A percentile compares a stretch with the other conserved stretches of the same genome.
These are phyloP conservation scores for Anguilla anguilla DNA, from an alignment of 2,797 vertebrate genomes.

Conservation along the genomic window DNA sequence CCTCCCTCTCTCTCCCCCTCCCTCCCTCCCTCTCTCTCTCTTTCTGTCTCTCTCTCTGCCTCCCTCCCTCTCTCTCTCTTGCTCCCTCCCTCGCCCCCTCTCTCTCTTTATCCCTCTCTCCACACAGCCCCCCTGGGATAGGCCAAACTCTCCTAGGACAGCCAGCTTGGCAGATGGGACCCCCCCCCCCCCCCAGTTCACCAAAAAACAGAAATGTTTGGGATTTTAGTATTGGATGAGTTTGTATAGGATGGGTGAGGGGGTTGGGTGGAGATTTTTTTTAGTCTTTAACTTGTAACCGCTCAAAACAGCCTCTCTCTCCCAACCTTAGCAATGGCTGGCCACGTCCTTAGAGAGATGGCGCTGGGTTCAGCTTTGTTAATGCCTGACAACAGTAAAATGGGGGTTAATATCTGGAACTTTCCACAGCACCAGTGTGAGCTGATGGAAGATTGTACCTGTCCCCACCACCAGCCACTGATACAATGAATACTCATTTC, in stretches of 20 bases:
- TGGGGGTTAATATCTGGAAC: not conserved
- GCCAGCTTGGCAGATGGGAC: constrained; percentile 78
- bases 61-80: constrained; percentile 4
- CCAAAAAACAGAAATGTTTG: constrained; percentile 74
- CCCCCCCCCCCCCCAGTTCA: constrained; percentile 61
- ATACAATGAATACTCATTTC: not conserved
- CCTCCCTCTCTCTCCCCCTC: not conserved
- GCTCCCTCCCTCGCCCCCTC: not conserved
- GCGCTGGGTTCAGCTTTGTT: not conserved
- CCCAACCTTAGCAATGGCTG: not conserved
- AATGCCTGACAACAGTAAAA: not conserved
- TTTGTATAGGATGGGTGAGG: not conserved
- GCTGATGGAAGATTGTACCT: not conserved
- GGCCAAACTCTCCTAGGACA: constrained; percentile 75
- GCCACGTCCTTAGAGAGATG: not conserved
- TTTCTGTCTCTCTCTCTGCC: not conserved
- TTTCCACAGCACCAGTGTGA: not conserved
- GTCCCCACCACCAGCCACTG: not conserved
- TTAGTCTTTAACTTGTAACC: not conserved
- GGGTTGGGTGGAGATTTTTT: not conserved
- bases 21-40: not conserved
- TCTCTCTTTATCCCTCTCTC: constrained; percentile 33
- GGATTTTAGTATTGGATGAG: constrained; percentile 16
- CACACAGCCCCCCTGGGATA: constrained; percentile 77
- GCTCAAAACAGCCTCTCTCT: not conserved